Evolutionary conservation across 1,140 invertebrate genomes (phyloP).

Genomic region (Temnothorax nylanderi): DNA sequence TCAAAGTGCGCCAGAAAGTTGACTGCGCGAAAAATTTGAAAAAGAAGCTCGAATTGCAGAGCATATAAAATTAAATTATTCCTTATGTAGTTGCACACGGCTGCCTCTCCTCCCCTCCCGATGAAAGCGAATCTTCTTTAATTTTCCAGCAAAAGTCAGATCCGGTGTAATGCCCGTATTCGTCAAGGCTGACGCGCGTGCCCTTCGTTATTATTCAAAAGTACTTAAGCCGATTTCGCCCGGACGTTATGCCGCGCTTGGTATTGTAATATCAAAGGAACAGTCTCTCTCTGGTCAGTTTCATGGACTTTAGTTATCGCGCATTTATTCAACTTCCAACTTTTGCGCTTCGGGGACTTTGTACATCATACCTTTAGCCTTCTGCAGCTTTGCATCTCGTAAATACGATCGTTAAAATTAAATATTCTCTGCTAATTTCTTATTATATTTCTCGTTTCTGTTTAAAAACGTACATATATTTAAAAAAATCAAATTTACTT

Average conservation of each 20-base stretch:
- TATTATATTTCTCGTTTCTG: not conserved
- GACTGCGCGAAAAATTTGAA: not conserved
- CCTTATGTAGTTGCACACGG: constrained; percentile 25
- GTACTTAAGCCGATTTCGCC: constrained; percentile 78
- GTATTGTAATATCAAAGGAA: constrained; percentile 61
- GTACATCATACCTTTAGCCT: not conserved
- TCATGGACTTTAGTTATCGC: constrained; percentile 58
- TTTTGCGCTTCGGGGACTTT: constrained; percentile 24
- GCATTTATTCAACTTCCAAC: constrained; percentile 54
- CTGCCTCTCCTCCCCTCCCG: not conserved
- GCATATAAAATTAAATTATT: constrained; percentile 59
- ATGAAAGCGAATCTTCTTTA: constrained; percentile 45
- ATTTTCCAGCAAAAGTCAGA: constrained; percentile 43
- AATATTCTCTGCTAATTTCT: not conserved
- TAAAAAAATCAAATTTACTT: not conserved
- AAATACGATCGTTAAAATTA: constrained; percentile 21
- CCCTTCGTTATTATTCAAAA: constrained; percentile 74
- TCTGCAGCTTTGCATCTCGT: not conserved
- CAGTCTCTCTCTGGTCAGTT: constrained; percentile 55
- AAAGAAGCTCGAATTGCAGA: constrained; percentile 28
- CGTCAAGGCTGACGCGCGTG: constrained; percentile 20
- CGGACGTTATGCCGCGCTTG: constrained; percentile 44
- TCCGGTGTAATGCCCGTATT: constrained; percentile 43
- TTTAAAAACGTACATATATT: constrained; percentile 4
- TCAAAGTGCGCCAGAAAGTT: not conserved